These are phyloP conservation scores for Zaprionus gabonicus DNA, from an alignment of 1,140 invertebrate genomes.

Conservation along the genomic window DNA sequence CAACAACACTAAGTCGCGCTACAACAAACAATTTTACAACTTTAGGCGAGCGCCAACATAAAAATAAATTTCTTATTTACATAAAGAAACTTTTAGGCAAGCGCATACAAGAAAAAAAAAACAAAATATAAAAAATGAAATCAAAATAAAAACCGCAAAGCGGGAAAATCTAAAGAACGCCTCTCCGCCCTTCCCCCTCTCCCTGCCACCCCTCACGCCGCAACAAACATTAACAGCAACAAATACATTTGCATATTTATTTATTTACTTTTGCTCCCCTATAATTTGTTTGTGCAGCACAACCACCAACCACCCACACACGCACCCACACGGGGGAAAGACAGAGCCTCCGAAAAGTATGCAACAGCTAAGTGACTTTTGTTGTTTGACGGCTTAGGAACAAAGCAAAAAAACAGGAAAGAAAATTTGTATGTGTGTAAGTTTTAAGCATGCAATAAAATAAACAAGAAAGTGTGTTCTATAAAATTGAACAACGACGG, in stretches of 20 bases:
- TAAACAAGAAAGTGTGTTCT: not conserved
- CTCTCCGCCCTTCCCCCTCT: not conserved
- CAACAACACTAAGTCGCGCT: conserved; percentile 12
- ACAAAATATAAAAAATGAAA: conserved; percentile 63
- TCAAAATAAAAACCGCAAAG: conserved; percentile 72
- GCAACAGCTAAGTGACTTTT: conserved; percentile 69
- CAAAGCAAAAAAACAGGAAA: not conserved
- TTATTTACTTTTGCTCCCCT: conserved; percentile 59
- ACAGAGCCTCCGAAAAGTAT: conserved; percentile 26
- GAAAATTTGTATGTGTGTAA: conserved; percentile 32
- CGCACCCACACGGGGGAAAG: conserved; percentile 11
- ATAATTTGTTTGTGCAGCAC: conserved; percentile 66
- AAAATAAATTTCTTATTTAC: conserved; percentile 83
- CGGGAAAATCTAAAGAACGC: conserved; percentile 33
- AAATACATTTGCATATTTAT: conserved; percentile 78
- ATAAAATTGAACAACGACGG: not conserved
- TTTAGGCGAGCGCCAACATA: conserved; percentile 78
- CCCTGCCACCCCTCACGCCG: not conserved
- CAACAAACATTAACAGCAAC: conserved; percentile 73
- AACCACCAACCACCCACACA: not conserved
- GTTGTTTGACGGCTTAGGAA: conserved; percentile 59
- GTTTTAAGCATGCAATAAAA: conserved; percentile 43
- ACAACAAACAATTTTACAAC: conserved; percentile 74
- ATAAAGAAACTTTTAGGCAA: conserved; percentile 79
- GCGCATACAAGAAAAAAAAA: conserved; percentile 54